Conservation (phyloP, 2,113 vertebrate species). For the Pelobates fuscus region DNA sequence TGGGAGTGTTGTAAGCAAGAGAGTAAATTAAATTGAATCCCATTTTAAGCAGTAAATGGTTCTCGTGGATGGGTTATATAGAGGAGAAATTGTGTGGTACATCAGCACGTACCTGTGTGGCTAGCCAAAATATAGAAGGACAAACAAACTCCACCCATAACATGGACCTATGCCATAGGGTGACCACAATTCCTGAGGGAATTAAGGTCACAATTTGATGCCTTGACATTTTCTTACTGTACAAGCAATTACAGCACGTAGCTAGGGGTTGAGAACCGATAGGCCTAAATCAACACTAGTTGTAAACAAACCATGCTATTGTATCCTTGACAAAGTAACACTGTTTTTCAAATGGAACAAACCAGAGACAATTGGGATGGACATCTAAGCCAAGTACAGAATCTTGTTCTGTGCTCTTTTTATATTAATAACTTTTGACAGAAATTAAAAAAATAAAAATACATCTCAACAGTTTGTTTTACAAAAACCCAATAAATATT, state of each 20-base stretch:
- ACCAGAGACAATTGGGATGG: no score
- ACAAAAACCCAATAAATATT: no score
- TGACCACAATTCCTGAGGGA: slow-evolving; percentile 70
- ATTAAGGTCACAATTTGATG: slow-evolving; percentile 72
- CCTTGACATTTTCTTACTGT: slow-evolving; percentile 65
- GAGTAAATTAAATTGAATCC: slow-evolving; percentile 71
- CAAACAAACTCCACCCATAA: slow-evolving; percentile 72
- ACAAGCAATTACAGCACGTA: slow-evolving; percentile 66
- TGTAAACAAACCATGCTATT: slow-evolving; percentile 75
- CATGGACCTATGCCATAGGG: slow-evolving; percentile 67
- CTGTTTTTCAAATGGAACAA: slow-evolving; percentile 5
- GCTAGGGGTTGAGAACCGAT: slow-evolving; percentile 49
- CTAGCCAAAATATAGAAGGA: slow-evolving; percentile 67
- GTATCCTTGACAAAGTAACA: slow-evolving; percentile 52
- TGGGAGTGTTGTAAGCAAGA: slow-evolving; percentile 65
- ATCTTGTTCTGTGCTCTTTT: no score
- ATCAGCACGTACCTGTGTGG: slow-evolving; percentile 74
- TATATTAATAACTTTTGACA: no score
- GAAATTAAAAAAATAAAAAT: no score
- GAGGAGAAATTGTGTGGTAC: slow-evolving; percentile 70
- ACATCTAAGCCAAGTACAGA: no score
- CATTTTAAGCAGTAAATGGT: slow-evolving; percentile 64
- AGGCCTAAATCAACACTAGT: slow-evolving; percentile 71
- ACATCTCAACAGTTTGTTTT: no score
- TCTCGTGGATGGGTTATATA: slow-evolving; percentile 70